Base-by-base conservation (phyloP, 2,113 vertebrate genomes). In the Tyrannus savana region DNA sequence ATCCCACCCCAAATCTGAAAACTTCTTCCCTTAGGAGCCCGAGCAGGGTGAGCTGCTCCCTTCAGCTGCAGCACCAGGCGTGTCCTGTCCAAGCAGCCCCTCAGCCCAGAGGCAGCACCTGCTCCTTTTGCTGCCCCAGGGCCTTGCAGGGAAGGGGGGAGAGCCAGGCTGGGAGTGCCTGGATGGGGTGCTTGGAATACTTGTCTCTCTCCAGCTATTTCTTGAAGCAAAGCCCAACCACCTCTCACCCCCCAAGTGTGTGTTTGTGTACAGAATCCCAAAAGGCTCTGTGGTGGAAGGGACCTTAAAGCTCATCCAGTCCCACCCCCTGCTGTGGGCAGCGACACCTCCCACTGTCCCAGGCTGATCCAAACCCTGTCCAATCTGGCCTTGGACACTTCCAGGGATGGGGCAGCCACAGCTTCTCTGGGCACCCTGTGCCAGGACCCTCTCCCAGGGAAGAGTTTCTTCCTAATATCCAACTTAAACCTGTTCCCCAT, bases 351-450 rank as follows among this genome's bases (percentile, higher is more conserved):
- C 21, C 59, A 12, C 17, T 18, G 0, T 5, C 19, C 35, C 75
- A 49, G 49, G 35, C 0, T 30, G 35, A 24, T 72, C 50, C 62
- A 14, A 76, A 8, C 53, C 62, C 11, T 0, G 0, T 37, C 53
- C 75, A 88, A 0, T 31, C 75, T 64, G 58, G 25, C 35, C 25
- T 49, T 31, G 58, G 31, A 1, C 25, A 49, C 17, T 41, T 0
- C 12, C n/a, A 63, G 41, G 31, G n/a, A 41, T 63, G 85, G 35
- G 3, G 49, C 41, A 80, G 58, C 56, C 49, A 30, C 66, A 72
- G 24, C 11, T 87, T 0, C 41, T 62, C 56, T 69, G 63, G 14
- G 18, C 23, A 44, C 0, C 18, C 73, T 41, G 66, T 55, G 74
- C 41, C 55, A 78, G 56, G n/a, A 28, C 24, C 30, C 4, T 28